Conservation (phyloP, 1,140 invertebrate species). For the Drosophila funebris region DNA sequence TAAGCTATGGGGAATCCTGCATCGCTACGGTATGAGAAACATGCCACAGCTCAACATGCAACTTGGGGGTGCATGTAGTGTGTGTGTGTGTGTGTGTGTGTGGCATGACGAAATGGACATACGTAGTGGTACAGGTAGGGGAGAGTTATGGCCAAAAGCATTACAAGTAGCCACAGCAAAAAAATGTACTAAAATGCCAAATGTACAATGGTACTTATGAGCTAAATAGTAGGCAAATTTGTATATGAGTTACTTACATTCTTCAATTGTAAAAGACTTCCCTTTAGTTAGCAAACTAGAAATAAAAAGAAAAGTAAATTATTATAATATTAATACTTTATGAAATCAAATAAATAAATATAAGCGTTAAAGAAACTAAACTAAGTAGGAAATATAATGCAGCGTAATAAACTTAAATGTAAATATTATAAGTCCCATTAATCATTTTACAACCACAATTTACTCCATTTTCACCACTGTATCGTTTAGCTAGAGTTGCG, state of each 20-base stretch:
- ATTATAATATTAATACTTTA: no score
- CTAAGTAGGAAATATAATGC: no score
- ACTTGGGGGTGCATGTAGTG: slow-evolving; percentile 26
- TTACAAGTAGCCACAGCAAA: neutral
- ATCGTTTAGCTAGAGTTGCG: neutral
- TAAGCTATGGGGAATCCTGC: slow-evolving; percentile 20
- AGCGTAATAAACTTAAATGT: no score
- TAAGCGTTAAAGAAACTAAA: no score
- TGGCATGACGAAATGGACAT: slow-evolving; percentile 9
- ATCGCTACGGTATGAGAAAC: slow-evolving; percentile 23
- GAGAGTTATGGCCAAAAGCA: slow-evolving; percentile 7
- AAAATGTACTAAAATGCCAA: neutral
- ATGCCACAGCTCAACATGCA: slow-evolving; percentile 69
- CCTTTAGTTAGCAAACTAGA: no score
- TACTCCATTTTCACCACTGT: neutral
- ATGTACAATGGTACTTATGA: neutral
- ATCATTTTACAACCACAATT: no score
- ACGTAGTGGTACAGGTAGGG: neutral
- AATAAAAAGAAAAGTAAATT: no score
- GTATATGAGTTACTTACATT: no score
- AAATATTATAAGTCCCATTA: no score
- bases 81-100: neutral
- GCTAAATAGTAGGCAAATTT: neutral
- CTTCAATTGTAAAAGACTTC: no score
- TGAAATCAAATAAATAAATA: no score